Evolutionary conservation across 23 tunicate genomes (phyloP), one percentile per base, ranked within the genome.

Genomic region (Oikopleura dioica): DNA sequence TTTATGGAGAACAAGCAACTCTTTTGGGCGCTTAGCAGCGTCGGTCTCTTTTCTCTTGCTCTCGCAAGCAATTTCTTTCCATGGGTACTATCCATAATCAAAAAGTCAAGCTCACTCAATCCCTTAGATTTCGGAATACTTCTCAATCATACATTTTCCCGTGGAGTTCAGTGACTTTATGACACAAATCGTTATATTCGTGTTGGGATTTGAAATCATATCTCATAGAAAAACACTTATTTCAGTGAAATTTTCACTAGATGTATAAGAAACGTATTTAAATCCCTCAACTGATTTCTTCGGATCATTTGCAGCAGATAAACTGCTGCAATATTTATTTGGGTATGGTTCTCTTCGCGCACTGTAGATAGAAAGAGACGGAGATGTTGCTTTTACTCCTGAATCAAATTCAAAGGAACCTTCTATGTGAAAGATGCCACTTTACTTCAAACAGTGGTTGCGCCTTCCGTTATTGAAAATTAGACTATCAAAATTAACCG

Each of bases 1-100:
- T 75, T 94, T 37, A 12, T 36, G 16, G 95, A 94, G 38, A 94
- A 94, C 84, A 81, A 80, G 67, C 75, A 88, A 32, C 83, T 94
- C 5, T 78, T 94, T 1, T 85, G 82, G 75, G 81, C 85, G 35
- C 59, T 94, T 35, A 0, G 75, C 0, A 82, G 78, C 1, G 78
- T 92, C 12, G 38, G 77, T 0, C 69, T 76, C 1, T 94, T 94
- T 38, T 55, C 84, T n/a, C 35, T 83, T 35, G 78, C 77, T 32
- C 80, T 94, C 38, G 78, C 84, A 1, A 36, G 82, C 23, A 87
- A 80, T 31, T 51, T 58, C 0, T 26, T 81, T 0, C 99, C 99
- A 1, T 87, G 81, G 5, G 72, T 63, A 63, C 16, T 23, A 16
- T 63, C 21, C 55, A 44, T 9, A 44, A 9, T 44, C 55, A 9